Evolutionary conservation across 2,113 vertebrate genomes (phyloP), one percentile per base, ranked within the genome.

Genomic region (Elaphurus davidianus): DNA sequence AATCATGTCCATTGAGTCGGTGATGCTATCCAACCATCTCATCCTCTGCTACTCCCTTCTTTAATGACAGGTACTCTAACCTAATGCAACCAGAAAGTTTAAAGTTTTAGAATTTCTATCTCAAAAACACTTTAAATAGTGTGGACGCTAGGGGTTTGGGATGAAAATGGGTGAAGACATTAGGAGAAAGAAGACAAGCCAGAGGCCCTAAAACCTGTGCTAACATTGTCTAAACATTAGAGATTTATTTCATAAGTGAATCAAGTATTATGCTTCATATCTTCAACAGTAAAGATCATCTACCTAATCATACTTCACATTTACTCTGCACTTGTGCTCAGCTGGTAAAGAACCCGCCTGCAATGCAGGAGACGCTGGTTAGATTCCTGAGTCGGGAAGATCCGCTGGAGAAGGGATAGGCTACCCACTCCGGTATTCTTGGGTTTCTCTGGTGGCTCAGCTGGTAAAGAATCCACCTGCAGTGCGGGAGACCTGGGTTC

Each of bases 61-160:
- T 76, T 43, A 76, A 27, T 76, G 71, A 43, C 71, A 76, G 13
- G 54, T 47, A n/a, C 23, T 86, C 4, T 57, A 88, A 90, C 7
- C 60, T 90, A 74, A 86, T 43, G 12, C 45, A 95, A 87, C 13
- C 79, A 5, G 19, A 45, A 23, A 59, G 17, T 59, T 90, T 67
- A 11, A 54, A 95, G 47, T 87, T 92, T 91, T 79, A 78, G 11
- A 96, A 93, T 55, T 95, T 90, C 96, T 97, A 43, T 6, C 92
- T 95, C 62, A 67, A 71, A 94, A 97, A 87, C 43, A 91, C 62
- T 62, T 92, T 64, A 3, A 76, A 83, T 33, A 64, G 60, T 57
- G 47, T 79, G 27, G 81, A 92, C 4, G 47, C 60, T 23, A 30
- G 40, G 27, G 19, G 25, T 19, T 71, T 78, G 74, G 52, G 33